Evolutionary conservation across 2,113 vertebrate genomes (phyloP).

Genomic region (Stigmatopora nigra): DNA sequence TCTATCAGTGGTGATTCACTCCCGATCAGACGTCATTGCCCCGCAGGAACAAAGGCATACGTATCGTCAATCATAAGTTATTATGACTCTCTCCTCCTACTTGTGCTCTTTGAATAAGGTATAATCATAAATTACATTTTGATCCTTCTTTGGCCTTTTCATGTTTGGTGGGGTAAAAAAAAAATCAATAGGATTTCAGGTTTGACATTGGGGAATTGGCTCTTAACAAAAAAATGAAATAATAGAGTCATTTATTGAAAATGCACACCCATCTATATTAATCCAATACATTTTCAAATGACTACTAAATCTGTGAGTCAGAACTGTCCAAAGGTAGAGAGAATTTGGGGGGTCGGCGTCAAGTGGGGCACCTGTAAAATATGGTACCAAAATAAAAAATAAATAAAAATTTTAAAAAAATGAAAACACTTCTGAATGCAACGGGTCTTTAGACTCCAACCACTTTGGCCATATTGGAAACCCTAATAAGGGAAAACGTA

Average conservation of each 20-base stretch:
- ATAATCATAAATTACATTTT: neutral
- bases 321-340: no score
- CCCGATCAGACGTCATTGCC: conserved; percentile 23
- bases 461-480: neutral
- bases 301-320: no score
- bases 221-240: neutral
- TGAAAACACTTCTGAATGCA: no score
- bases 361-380: no score
- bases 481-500: neutral
- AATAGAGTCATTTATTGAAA: no score
- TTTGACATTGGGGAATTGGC: neutral
- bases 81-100: conserved; percentile 10
- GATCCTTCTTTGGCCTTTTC: neutral
- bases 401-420: no score
- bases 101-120: neutral
- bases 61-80: conserved; percentile 3
- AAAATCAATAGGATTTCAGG: neutral
- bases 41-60: conserved; percentile 26
- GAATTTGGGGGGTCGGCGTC: no score
- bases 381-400: no score
- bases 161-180: neutral
- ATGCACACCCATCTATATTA: no score
- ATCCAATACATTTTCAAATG: no score
- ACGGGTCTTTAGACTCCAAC: no score
- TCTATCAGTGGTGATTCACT: conserved; percentile 29